Base-by-base conservation (phyloP, 64 coral and sea anemone species). In the Pocillopora damicornis region DNA sequence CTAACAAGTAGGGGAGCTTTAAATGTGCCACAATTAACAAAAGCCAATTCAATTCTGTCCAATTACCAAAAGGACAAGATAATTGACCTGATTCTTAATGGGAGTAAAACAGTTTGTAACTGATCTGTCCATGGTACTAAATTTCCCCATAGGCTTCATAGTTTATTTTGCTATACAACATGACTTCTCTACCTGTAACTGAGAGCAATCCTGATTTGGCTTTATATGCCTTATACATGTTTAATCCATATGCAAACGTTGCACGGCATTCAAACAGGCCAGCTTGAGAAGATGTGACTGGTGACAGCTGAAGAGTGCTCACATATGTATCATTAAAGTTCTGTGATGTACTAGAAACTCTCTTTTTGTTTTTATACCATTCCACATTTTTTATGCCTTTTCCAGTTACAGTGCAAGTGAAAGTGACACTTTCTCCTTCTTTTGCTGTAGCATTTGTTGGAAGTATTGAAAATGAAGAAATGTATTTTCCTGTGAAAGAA, bases 281-380 rank as follows among this genome's bases (percentile, higher is more conserved):
- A 56, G 26, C 76, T 25, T 93, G 86, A 13, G 86, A 66, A 5
- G 74, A 15, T 20, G 87, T 89, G 14, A 79, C 61, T 12, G 63
- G 59, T 35, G 60, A 17, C 34, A 89, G 67, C 18, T 84, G 72
- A 37, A 88, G 23, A 77, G 12, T 76, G 38, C 60, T 93, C n/a
- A 76, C 17, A 16, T 61, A 64, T 26, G 9, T 69, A 73, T 69
- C 16, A 25, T 25, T 26, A 65, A 15, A 83, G 35, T 88, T 82
- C 65, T 87, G 75, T 63, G 76, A 59, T 80, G 71, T 88, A 37
- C 65, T 13, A 37, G 72, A 58, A 81, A 89, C 9, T 71, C 62
- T 62, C 23, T 58, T 76, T 59, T 93, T 93, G 61, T 93, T 73
- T 65, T 93, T 93, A 57, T 51, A 93, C 91, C 91, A 93, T 63